phyloP scores from a whole-genome alignment of 30 jellyfish, hydroid and myxozoan genomes.

The Rhopilema esculentum region DNA sequence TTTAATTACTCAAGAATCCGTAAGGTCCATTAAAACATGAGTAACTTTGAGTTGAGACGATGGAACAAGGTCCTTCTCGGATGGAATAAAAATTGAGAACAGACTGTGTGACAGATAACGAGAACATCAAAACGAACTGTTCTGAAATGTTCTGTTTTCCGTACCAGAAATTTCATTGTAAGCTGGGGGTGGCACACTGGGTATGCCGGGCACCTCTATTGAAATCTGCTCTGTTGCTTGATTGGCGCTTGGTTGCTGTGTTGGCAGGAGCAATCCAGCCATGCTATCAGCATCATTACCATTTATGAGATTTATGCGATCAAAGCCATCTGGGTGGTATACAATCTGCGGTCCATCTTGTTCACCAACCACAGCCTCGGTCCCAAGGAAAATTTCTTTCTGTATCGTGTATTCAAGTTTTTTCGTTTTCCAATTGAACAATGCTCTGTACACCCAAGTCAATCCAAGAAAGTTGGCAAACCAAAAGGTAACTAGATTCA shows the following conservation, averaged over 20 bases:
- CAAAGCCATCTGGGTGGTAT: not conserved
- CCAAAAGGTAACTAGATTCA: constrained; percentile 50
- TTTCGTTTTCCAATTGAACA: constrained; percentile 42
- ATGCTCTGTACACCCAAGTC: constrained; percentile 59
- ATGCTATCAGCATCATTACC: not conserved
- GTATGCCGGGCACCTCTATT: not conserved
- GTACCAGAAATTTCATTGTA: not conserved
- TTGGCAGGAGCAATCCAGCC: not conserved
- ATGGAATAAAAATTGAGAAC: too few species aligned
- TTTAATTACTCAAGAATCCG: too few species aligned
- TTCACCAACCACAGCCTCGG: not conserved
- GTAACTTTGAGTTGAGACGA: too few species aligned
- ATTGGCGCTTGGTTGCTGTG: not conserved
- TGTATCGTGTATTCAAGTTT: constrained; percentile 31
- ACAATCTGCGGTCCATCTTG: not conserved
- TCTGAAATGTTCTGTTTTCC: not conserved
- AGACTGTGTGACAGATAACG: not conserved
- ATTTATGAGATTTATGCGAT: not conserved
- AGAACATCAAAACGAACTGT: not conserved
- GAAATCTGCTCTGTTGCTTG: not conserved
- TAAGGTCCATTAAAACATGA: too few species aligned
- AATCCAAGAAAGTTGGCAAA: constrained; percentile 24
- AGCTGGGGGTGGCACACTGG: constrained; percentile 19
- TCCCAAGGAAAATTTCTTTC: constrained; percentile 8
- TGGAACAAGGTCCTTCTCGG: too few species aligned